Evolutionary conservation across 1,140 invertebrate species (phyloP).

Genomic region (Nephila pilipes): DNA sequence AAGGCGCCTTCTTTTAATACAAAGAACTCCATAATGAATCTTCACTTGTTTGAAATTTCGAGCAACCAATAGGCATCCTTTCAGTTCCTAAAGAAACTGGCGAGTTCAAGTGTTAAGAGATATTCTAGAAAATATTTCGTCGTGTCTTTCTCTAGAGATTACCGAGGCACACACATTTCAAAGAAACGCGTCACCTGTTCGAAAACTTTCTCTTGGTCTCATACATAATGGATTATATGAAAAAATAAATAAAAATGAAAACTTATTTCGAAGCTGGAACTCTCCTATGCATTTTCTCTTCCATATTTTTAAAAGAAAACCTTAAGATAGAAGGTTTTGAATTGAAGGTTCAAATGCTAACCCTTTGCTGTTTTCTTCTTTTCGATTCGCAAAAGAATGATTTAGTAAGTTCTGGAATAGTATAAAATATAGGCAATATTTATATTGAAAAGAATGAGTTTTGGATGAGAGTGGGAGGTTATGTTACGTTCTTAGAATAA

Average conservation of each 20-base stretch:
- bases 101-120: background rate
- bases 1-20: background rate
- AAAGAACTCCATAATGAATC: constrained; percentile 1
- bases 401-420: background rate
- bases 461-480: background rate
- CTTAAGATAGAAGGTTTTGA: background rate
- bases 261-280: constrained; percentile 5
- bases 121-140: constrained; percentile 36
- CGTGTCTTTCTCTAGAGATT: constrained; percentile 26
- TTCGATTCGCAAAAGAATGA: background rate
- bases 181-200: constrained; percentile 56
- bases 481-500: background rate
- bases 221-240: constrained; percentile 59
- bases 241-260: background rate
- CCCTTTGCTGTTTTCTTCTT: background rate
- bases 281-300: constrained; percentile 7
- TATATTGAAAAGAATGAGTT: background rate
- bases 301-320: background rate
- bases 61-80: background rate
- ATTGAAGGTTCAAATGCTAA: constrained; percentile 2
- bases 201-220: constrained; percentile 35
- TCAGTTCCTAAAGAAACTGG: background rate
- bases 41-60: background rate
- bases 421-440: background rate
- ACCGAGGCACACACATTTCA: constrained; percentile 30